Base-by-base conservation (phyloP, 2,888 invertebrate species). In the Monopis laevigella region DNA sequence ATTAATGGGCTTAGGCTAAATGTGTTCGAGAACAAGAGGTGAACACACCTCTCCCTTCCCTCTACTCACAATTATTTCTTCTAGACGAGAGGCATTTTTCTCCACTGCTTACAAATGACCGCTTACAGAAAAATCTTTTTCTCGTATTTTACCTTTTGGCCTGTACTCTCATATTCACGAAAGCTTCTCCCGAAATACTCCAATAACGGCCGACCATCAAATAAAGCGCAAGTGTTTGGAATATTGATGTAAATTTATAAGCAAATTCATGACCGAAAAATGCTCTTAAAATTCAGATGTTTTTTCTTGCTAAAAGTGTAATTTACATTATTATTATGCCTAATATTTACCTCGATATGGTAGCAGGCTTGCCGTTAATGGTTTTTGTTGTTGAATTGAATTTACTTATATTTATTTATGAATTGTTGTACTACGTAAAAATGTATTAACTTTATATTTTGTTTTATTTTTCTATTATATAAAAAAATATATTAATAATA, bases 91-190 rank as follows among this genome's bases (percentile, higher is more conserved):
- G 69, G 60, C 69, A 72, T 72, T 73, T 73, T 65, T 73, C 72
- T 71, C 65, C 57, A 56, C 64, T 59, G 65, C 69, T 69, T 69
- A 75, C 69, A 75, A 77, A 77, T 73, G 69, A 69, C 73, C 70
- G 66, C 65, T 72, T 65, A 60, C 59, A 59, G 54, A 65, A 62
- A 65, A 73, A 70, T 70, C 67, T 65, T 65, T 69, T 61, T 58
- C 52, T 59, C 56, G 60, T 69, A 56, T 69, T 70, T 67, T 69
- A 73, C 68, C 70, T 64, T 64, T 29, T 29, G 4, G 3, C 5
- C 36, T 36, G 36, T 36, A 36, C 36, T 36, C 21, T 21, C 36
- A 36, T 36, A 36, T 36, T 36, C 36, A 36, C 36, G 21, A 36
- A 21, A 36, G 21, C 21, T 36, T 36, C 11, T 21, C 21, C 21